These are phyloP conservation scores for Laterallus jamaicensis DNA, from an alignment of 2,113 vertebrate species.

Conservation along the genomic window DNA sequence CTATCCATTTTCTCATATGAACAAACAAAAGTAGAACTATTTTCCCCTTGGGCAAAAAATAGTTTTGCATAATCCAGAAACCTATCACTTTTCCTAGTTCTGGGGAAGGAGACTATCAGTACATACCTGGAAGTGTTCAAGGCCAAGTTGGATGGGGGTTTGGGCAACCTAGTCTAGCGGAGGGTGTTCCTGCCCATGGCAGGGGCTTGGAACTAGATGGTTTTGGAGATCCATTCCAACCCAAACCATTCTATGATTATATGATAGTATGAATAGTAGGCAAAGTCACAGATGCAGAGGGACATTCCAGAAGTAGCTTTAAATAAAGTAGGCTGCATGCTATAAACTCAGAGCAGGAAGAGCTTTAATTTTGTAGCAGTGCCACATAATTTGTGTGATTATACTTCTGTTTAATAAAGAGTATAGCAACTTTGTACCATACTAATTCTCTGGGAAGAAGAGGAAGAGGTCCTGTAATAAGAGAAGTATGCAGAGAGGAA, in stretches of 20 bases:
- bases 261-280: background rate
- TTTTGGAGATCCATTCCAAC: too few relatives aligned
- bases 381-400: slow-evolving; percentile 1
- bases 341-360: background rate
- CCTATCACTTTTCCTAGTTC: background rate
- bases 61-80: background rate
- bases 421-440: background rate
- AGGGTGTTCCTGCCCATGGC: too few relatives aligned
- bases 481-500: background rate
- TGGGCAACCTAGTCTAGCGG: too few relatives aligned
- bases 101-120: background rate
- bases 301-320: slow-evolving; percentile 25
- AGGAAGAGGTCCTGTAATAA: background rate
- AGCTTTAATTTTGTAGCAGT: slow-evolving; percentile 15
- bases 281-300: background rate
- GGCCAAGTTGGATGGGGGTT: too few relatives aligned
- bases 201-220: too few relatives aligned
- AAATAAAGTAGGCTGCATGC: slow-evolving; percentile 59
- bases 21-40: background rate
- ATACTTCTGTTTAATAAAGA: slow-evolving; percentile 34
- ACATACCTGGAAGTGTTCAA: background rate
- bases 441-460: background rate
- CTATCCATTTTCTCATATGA: background rate
- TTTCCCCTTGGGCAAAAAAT: background rate
- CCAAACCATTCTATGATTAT: too few relatives aligned